Conservation (phyloP, 2,113 vertebrate genomes). For the Plecturocebus donacophilus region DNA sequence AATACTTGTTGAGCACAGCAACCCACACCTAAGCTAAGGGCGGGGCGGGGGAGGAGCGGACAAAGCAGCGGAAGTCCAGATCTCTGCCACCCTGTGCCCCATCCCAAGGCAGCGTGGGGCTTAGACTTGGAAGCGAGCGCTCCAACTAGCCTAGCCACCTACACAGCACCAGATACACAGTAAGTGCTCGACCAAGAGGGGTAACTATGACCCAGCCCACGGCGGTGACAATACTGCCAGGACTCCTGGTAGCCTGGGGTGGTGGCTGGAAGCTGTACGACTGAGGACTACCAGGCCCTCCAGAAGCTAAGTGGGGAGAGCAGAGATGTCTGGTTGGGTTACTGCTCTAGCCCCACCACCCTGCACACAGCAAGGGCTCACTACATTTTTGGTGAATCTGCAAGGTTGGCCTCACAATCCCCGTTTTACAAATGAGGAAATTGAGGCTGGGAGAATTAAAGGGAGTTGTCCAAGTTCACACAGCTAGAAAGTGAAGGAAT, state of each 20-base stretch:
- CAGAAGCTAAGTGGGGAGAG: background rate
- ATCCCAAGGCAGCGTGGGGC: accelerated
- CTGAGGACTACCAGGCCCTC: background rate
- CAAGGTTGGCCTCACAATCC: background rate
- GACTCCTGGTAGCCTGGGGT: background rate
- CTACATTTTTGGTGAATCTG: background rate
- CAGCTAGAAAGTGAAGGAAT: background rate
- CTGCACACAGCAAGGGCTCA: background rate
- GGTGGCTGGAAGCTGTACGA: background rate
- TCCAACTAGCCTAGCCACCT: background rate
- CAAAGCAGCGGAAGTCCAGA: background rate
- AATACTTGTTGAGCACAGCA: background rate
- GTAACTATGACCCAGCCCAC: background rate
- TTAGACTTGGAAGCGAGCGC: background rate
- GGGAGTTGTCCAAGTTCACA: background rate
- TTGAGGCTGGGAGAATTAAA: background rate
- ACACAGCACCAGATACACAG: background rate
- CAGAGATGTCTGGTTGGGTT: background rate
- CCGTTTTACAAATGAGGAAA: background rate
- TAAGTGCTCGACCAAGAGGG: background rate
- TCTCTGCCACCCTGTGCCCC: background rate
- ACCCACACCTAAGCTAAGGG: background rate
- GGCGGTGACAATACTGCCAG: background rate
- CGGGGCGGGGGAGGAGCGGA: background rate
- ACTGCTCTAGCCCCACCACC: background rate